These are phyloP conservation scores for Leptopterna dolabrata DNA, from an alignment of 2,888 invertebrate genomes.

Conservation along the genomic window DNA sequence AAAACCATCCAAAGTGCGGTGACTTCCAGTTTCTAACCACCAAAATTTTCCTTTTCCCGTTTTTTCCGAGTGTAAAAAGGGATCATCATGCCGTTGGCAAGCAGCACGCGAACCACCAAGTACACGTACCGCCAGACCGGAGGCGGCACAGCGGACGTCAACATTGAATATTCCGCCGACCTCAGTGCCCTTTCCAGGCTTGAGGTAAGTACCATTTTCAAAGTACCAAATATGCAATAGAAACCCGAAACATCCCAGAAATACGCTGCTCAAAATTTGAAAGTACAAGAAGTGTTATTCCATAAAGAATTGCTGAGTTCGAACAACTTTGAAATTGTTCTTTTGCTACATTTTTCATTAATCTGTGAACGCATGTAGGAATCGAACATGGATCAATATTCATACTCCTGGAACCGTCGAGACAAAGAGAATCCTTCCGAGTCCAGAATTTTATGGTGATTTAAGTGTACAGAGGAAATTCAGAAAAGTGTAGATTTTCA, in stretches of 20 bases:
- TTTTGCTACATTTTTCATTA: too few relatives aligned
- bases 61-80: conserved; percentile 6
- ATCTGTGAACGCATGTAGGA: too few relatives aligned
- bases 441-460: too few relatives aligned
- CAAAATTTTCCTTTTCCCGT: not conserved
- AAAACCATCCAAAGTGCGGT: conserved; percentile 9
- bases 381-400: too few relatives aligned
- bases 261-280: not conserved
- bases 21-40: not conserved
- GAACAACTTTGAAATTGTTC: too few relatives aligned
- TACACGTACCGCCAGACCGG: conserved; percentile 91
- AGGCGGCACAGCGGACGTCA: conserved; percentile 83
- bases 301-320: too few relatives aligned
- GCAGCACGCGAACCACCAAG: conserved; percentile 88
- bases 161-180: conserved; percentile 95
- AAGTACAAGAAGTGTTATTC: too few relatives aligned
- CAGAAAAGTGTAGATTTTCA: too few relatives aligned
- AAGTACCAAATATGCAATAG: not conserved
- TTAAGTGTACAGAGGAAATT: too few relatives aligned
- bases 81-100: conserved; percentile 70
- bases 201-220: conserved; percentile 77
- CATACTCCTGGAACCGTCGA: too few relatives aligned
- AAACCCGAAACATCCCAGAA: too few relatives aligned
- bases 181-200: conserved; percentile 93
- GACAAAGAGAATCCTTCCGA: too few relatives aligned